Conservation (phyloP, 2,888 invertebrate genomes). For the Erebia epiphron region DNA sequence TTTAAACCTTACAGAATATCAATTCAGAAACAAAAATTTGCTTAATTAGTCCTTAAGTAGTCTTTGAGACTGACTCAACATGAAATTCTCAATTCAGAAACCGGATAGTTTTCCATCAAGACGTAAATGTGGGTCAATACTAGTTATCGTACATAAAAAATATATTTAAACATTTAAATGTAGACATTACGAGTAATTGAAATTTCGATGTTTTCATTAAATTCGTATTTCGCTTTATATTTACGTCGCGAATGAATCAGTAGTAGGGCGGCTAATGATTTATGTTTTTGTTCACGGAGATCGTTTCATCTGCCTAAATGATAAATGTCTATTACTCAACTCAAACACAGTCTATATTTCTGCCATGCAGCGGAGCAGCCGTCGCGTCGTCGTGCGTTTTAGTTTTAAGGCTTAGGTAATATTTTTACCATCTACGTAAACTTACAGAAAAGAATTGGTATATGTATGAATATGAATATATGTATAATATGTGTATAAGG, state of each 20-base stretch:
- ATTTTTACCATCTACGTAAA: not conserved
- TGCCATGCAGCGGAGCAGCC: constrained; percentile 13
- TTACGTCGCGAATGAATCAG: constrained; percentile 53
- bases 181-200: constrained; percentile 12
- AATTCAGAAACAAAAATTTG: no score
- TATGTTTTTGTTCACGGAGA: constrained; percentile 64
- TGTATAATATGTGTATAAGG: no score
- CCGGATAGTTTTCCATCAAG: not conserved
- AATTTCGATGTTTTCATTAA: constrained; percentile 40
- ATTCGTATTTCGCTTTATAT: constrained; percentile 31
- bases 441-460: not conserved
- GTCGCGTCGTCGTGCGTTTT: constrained; percentile 26
- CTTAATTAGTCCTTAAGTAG: no score
- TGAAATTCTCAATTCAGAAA: no score
- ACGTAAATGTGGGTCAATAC: not conserved
- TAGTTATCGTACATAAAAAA: not conserved
- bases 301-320: constrained; percentile 58
- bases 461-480: no score
- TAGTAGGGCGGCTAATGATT: constrained; percentile 60
- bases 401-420: not conserved
- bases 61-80: no score
- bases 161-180: no score
- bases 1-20: no score
- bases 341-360: constrained; percentile 33
- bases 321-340: constrained; percentile 67